Conservation (phyloP, 2,888 invertebrate species). For the Parascotia fuliginaria region DNA sequence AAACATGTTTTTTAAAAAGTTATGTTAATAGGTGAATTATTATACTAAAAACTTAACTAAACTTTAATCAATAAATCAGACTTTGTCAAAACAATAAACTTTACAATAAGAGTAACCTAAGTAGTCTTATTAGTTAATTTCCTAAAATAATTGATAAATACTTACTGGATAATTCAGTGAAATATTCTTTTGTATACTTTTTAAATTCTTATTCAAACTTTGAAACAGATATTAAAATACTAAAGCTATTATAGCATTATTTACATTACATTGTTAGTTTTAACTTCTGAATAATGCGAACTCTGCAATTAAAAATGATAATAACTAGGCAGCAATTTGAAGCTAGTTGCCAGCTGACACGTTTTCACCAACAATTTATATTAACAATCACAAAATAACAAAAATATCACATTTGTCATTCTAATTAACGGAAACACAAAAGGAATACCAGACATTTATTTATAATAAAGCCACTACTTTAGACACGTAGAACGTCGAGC, state of each 20-base stretch:
- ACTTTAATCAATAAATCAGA: too few species aligned
- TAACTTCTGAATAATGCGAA: conserved; percentile 9
- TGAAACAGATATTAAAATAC: background rate
- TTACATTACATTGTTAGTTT: background rate
- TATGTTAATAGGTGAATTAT: too few species aligned
- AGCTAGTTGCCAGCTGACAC: conserved; percentile 32
- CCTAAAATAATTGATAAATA: too few species aligned
- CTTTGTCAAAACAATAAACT: too few species aligned
- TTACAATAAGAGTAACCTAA: too few species aligned
- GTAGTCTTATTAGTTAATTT: too few species aligned
- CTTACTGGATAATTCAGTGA: too few species aligned
- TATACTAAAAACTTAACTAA: too few species aligned
- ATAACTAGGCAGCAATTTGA: conserved; percentile 12
- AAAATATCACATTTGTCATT: conserved; percentile 44
- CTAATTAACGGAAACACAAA: conserved; percentile 43
- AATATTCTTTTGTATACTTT: too few species aligned
- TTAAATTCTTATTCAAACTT: conserved; percentile 1
- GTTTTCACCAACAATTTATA: conserved; percentile 28
- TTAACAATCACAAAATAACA: conserved; percentile 32
- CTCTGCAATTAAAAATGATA: conserved; percentile 8
- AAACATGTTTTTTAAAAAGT: background rate
- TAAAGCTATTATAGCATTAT: background rate
- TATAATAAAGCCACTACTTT: conserved; percentile 1
- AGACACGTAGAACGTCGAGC: background rate
- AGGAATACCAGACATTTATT: conserved; percentile 26